These are phyloP conservation scores for Drosophila orosa DNA, from an alignment of 1,140 invertebrate species.

Conservation along the genomic window DNA sequence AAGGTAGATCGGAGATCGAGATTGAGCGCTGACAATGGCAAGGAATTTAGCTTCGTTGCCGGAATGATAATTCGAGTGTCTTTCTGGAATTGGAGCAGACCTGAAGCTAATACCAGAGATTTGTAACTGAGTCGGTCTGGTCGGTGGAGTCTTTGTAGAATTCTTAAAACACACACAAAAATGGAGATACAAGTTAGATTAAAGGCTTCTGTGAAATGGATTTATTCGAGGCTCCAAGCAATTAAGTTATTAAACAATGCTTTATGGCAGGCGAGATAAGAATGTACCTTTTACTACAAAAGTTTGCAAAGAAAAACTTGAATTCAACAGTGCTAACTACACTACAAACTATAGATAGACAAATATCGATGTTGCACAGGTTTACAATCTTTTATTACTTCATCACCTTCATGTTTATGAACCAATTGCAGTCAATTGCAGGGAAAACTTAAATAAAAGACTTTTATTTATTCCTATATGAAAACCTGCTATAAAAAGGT, in stretches of 20 bases:
- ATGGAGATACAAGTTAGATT: conserved; percentile 33
- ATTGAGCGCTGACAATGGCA: conserved; percentile 55
- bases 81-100: conserved; percentile 56
- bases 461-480: not conserved
- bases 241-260: conserved; percentile 11
- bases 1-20: conserved; percentile 45
- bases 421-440: not conserved
- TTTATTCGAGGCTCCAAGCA: conserved; percentile 7
- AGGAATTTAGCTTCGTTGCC: conserved; percentile 48
- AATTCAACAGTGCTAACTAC: not conserved
- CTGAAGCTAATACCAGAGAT: conserved; percentile 21
- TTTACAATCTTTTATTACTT: not conserved
- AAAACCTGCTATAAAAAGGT: not conserved
- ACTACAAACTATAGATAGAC: not conserved
- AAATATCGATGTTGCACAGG: not conserved
- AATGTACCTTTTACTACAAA: not conserved
- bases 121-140: conserved; percentile 13
- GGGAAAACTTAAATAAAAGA: too few species aligned
- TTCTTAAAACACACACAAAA: conserved; percentile 1
- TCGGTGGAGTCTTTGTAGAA: conserved; percentile 28
- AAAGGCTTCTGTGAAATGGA: conserved; percentile 17
- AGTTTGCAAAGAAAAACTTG: too few species aligned
- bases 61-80: conserved; percentile 61
- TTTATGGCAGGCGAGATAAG: not conserved
- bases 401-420: not conserved